Evolutionary conservation across 2,113 vertebrate species (phyloP).

Genomic region (Dicentrarchus labrax): DNA sequence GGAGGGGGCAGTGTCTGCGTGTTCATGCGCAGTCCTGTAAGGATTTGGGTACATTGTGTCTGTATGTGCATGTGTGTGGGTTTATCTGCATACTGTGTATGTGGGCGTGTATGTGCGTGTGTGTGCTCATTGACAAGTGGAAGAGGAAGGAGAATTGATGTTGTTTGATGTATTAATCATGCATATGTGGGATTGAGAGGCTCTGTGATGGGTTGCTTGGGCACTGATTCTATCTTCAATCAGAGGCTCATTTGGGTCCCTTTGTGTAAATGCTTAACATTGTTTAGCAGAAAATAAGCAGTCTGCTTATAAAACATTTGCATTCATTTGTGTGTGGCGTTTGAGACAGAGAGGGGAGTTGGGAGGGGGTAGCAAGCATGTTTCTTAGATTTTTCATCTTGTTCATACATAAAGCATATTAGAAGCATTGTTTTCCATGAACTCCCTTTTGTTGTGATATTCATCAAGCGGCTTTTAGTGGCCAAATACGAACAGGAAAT

Average conservation of each 20-base stretch:
- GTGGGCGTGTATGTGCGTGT: constrained; percentile 27
- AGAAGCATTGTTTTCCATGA: constrained; percentile 46
- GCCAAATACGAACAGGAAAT: constrained; percentile 49
- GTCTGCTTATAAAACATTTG: constrained; percentile 56
- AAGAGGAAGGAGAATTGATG: constrained; percentile 73
- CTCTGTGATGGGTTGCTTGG: constrained; percentile 73
- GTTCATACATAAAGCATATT: constrained; percentile 57
- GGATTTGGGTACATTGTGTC: constrained; percentile 69
- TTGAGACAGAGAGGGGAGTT: constrained; percentile 6
- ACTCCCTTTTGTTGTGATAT: constrained; percentile 43
- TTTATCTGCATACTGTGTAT: not conserved
- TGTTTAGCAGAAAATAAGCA: constrained; percentile 75
- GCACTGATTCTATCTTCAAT: constrained; percentile 79
- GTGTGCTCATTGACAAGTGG: constrained; percentile 59
- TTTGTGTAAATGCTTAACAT: constrained; percentile 79
- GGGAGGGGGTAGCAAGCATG: not conserved
- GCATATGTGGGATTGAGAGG: constrained; percentile 79
- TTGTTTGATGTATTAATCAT: constrained; percentile 85
- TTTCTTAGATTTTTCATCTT: constrained; percentile 37
- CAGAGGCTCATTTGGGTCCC: constrained; percentile 78
- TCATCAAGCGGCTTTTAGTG: constrained; percentile 46
- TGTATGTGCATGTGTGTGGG: constrained; percentile 13
- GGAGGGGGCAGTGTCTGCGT: constrained; percentile 75
- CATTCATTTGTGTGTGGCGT: constrained; percentile 41
- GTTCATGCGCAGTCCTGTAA: constrained; percentile 68